Percentiles rank a stretch among this genome's conserved stretches.
phyloP scores from a whole-genome alignment of 2,113 vertebrate species.

The Sphaerodactylus townsendi region DNA sequence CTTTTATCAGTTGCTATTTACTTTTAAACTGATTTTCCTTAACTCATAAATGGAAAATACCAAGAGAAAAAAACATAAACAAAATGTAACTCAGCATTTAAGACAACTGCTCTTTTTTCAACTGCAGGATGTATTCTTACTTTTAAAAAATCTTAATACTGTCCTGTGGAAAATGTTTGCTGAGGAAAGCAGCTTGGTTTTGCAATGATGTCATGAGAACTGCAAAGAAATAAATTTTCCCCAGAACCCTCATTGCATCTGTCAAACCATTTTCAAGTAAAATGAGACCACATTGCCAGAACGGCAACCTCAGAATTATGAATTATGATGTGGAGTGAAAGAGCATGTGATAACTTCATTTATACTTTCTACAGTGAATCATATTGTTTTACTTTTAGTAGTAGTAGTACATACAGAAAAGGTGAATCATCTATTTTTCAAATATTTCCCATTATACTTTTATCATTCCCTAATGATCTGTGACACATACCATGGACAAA shows the following conservation, averaged over 20 bases:
- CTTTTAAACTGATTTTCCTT: slow-evolving; percentile 2
- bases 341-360: slow-evolving; percentile 56
- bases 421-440: slow-evolving; percentile 69
- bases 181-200: slow-evolving; percentile 34
- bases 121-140: slow-evolving; percentile 1
- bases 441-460: slow-evolving; percentile 54
- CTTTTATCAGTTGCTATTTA: not conserved
- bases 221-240: slow-evolving; percentile 39
- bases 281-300: slow-evolving; percentile 70
- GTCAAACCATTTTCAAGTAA: slow-evolving; percentile 77
- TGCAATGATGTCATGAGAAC: slow-evolving; percentile 39
- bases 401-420: slow-evolving; percentile 30
- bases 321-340: slow-evolving; percentile 45
- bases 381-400: slow-evolving; percentile 59
- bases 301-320: slow-evolving; percentile 68
- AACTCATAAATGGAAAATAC: not conserved
- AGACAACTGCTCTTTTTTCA: slow-evolving; percentile 1
- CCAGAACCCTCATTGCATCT: slow-evolving; percentile 62
- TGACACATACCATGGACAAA: not conserved
- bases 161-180: slow-evolving; percentile 21
- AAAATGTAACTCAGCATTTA: slow-evolving; percentile 1
- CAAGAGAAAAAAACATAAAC: not conserved
- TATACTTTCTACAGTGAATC: slow-evolving; percentile 75
- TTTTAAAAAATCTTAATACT: not conserved
- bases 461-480: slow-evolving; percentile 16